Percentiles rank a stretch among this genome's conserved stretches.
Conservation (phyloP, 1,140 invertebrate species). For the Brachionus manjavacas region DNA sequence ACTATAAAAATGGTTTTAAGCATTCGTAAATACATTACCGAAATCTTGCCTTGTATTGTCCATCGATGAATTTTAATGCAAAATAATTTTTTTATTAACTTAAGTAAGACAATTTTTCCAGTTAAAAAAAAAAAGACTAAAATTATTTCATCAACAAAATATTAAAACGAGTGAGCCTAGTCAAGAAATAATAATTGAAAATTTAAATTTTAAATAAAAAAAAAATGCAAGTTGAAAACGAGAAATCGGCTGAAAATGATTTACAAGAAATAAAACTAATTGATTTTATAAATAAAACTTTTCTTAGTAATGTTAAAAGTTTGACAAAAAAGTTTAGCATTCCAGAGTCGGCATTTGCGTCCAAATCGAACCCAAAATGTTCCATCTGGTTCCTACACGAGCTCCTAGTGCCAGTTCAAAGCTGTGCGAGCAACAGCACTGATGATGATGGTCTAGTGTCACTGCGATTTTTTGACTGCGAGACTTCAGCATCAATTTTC, state of each 20-base stretch:
- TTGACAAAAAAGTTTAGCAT: background rate
- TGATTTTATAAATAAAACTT: constrained; percentile 10
- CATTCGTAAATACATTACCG: too few relatives aligned
- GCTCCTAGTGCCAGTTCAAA: background rate
- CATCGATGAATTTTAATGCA: too few relatives aligned
- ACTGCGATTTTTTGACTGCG: background rate
- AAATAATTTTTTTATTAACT: too few relatives aligned
- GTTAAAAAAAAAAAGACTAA: background rate
- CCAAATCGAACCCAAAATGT: background rate
- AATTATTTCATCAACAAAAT: background rate
- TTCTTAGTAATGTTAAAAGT: background rate
- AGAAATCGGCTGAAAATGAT: background rate
- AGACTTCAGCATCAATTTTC: background rate
- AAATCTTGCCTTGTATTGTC: too few relatives aligned
- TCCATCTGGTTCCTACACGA: background rate
- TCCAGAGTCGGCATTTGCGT: background rate
- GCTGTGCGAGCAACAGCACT: background rate
- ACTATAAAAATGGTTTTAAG: too few relatives aligned
- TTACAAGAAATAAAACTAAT: background rate
- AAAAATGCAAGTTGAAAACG: background rate
- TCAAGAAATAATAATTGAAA: background rate
- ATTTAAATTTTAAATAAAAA: background rate
- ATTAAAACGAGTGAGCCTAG: background rate
- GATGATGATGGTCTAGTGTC: background rate
- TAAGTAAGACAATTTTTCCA: too few relatives aligned